These are phyloP conservation scores for Polia nebulosa DNA, from an alignment of 2,888 invertebrate genomes.

Conservation along the genomic window DNA sequence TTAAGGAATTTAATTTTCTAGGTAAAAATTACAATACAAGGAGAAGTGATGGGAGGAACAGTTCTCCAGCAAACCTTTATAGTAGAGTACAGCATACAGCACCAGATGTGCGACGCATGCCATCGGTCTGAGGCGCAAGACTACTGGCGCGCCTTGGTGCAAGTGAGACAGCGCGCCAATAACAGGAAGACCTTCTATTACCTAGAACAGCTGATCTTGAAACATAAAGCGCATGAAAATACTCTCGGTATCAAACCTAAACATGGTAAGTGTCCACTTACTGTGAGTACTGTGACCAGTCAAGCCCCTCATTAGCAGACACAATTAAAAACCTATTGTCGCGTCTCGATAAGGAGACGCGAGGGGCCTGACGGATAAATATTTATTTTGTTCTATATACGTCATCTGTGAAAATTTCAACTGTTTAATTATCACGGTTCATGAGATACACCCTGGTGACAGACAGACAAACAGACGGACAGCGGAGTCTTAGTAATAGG, in stretches of 20 bases:
- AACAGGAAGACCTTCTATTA: slow-evolving; percentile 99
- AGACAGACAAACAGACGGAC: too few relatives aligned
- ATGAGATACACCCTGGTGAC: too few relatives aligned
- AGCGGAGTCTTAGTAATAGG: too few relatives aligned
- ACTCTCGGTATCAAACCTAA: slow-evolving; percentile 97
- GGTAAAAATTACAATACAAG: slow-evolving; percentile 98
- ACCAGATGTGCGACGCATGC: slow-evolving; percentile 99
- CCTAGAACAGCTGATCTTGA: slow-evolving; percentile 98
- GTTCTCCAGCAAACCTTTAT: slow-evolving; percentile 98
- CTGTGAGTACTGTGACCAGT: neutral
- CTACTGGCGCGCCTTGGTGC: slow-evolving; percentile 98
- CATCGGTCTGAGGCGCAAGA: slow-evolving; percentile 99
- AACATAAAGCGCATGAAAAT: slow-evolving; percentile 97
- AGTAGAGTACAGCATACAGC: slow-evolving; percentile 97
- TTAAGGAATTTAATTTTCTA: slow-evolving; percentile 67
- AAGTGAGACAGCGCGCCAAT: slow-evolving; percentile 96
- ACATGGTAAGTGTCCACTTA: slow-evolving; percentile 91
- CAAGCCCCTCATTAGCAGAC: too few relatives aligned
- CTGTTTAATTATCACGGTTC: too few relatives aligned
- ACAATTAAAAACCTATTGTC: too few relatives aligned
- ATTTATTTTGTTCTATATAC: too few relatives aligned
- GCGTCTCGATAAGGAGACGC: too few relatives aligned
- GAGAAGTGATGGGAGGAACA: slow-evolving; percentile 97
- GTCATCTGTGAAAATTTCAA: too few relatives aligned
- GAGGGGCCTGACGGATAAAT: too few relatives aligned